Evolutionary conservation across 2,888 invertebrate genomes (phyloP).

Genomic region (Ichneumoninae sp.): DNA sequence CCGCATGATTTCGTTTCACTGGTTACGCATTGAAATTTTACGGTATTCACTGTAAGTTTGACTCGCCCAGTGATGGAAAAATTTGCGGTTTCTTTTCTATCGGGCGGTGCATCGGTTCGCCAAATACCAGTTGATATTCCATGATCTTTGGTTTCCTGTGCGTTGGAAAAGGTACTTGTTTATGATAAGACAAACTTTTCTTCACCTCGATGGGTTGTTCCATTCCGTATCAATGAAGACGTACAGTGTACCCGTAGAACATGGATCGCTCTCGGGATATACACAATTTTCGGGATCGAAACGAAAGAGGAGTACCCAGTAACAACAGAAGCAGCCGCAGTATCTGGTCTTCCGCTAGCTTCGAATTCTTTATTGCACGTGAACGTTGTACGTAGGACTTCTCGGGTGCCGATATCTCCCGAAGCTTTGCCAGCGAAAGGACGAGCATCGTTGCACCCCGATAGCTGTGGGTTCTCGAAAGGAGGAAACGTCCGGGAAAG

Average conservation of each 20-base stretch:
- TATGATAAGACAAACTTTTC: neutral
- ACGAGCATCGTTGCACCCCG: constrained; percentile 52
- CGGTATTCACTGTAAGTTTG: neutral
- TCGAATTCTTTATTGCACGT: constrained; percentile 32
- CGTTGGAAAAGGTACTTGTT: neutral
- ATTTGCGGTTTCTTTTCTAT: neutral
- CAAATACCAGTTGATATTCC: neutral
- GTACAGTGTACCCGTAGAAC: neutral
- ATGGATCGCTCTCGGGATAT: constrained; percentile 4
- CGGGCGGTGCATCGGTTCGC: neutral
- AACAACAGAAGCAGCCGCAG: constrained; percentile 13
- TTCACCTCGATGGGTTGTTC: neutral
- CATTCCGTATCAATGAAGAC: constrained; percentile 1
- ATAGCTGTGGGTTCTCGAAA: constrained; percentile 40
- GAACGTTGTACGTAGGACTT: constrained; percentile 22
- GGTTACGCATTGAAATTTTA: neutral
- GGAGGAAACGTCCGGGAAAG: constrained; percentile 30
- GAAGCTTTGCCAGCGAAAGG: constrained; percentile 30
- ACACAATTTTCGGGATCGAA: constrained; percentile 37
- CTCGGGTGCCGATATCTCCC: constrained; percentile 45
- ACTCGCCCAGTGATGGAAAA: neutral
- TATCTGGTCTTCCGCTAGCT: constrained; percentile 59
- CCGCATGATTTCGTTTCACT: neutral
- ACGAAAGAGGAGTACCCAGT: constrained; percentile 15
- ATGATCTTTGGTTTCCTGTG: neutral